Evolutionary conservation across 2,797 vertebrate species (phyloP).

Genomic region (Hybognathus amarus): DNA sequence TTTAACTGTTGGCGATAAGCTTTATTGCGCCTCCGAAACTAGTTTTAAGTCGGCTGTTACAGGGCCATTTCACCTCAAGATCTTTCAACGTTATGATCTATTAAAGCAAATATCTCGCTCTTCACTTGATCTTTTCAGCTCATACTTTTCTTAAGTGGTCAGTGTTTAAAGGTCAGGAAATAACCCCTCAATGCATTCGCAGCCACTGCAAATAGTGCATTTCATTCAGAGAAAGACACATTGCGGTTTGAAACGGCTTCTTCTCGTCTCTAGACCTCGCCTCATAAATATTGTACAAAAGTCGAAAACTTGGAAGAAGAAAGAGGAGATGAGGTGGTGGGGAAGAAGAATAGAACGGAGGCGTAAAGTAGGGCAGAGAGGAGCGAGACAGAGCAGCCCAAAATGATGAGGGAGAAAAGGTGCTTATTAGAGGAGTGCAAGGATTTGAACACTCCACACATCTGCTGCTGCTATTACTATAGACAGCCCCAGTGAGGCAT

Average conservation of each 20-base stretch:
- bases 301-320: constrained; percentile 60
- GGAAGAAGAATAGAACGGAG: constrained; percentile 53
- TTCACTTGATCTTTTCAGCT: constrained; percentile 42
- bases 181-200: constrained; percentile 26
- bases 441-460: constrained; percentile 59
- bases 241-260: constrained; percentile 55
- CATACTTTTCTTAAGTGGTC: constrained; percentile 29
- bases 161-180: constrained; percentile 52
- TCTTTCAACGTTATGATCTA: constrained; percentile 30
- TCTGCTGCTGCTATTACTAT: constrained; percentile 55
- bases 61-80: constrained; percentile 29
- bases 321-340: constrained; percentile 38
- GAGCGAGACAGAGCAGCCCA: constrained; percentile 51
- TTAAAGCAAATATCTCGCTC: constrained; percentile 27
- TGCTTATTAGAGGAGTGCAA: constrained; percentile 62
- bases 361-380: constrained; percentile 63
- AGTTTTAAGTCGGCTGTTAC: not conserved
- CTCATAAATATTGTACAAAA: constrained; percentile 64
- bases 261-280: constrained; percentile 56
- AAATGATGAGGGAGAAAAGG: constrained; percentile 59
- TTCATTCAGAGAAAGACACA: constrained; percentile 52
- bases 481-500: constrained; percentile 54
- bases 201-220: constrained; percentile 51
- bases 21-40: not conserved
- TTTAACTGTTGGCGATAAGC: constrained; percentile 21